Evolutionary conservation across 2,888 invertebrate genomes (phyloP).

Genomic region (Anagyrus pseudococci): DNA sequence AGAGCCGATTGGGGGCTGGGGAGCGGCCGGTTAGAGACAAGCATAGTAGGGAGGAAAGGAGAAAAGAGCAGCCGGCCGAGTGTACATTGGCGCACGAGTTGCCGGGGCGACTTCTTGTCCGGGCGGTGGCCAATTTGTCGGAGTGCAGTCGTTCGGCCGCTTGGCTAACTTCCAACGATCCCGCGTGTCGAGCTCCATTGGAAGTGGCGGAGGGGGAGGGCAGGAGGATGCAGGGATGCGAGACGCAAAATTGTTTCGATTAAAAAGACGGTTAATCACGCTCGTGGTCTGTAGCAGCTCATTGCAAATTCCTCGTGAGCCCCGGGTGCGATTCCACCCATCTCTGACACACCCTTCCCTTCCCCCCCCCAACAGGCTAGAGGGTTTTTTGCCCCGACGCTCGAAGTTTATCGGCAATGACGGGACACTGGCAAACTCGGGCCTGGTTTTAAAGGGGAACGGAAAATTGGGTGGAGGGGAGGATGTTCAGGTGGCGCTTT

Average conservation of each 20-base stretch:
- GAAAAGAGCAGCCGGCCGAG: background rate
- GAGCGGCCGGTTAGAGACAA: too few relatives aligned
- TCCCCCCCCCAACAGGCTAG: background rate
- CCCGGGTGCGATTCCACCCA: conserved; percentile 1
- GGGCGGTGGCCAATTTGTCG: conserved; percentile 26
- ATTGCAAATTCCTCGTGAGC: conserved; percentile 22
- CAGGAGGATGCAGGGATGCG: too few relatives aligned
- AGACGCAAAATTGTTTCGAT: conserved; percentile 37
- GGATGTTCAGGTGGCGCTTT: background rate
- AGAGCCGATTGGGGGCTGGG: background rate
- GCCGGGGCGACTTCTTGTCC: conserved; percentile 17
- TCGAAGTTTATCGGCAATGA: background rate
- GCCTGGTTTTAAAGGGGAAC: too few relatives aligned
- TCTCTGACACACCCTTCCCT: background rate
- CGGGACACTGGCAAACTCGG: background rate
- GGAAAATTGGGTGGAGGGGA: background rate
- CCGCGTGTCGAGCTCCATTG: too few relatives aligned
- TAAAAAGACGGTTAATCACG: conserved; percentile 36
- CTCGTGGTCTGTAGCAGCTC: background rate
- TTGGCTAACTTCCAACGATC: conserved; percentile 33
- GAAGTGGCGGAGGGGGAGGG: conserved; percentile 1
- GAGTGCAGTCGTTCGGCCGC: conserved; percentile 14
- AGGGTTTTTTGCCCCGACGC: conserved; percentile 7
- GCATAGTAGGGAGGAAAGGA: too few relatives aligned
- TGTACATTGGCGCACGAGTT: background rate